phyloP scores from a whole-genome alignment of 2,113 vertebrate genomes.

The Scomber colias region DNA sequence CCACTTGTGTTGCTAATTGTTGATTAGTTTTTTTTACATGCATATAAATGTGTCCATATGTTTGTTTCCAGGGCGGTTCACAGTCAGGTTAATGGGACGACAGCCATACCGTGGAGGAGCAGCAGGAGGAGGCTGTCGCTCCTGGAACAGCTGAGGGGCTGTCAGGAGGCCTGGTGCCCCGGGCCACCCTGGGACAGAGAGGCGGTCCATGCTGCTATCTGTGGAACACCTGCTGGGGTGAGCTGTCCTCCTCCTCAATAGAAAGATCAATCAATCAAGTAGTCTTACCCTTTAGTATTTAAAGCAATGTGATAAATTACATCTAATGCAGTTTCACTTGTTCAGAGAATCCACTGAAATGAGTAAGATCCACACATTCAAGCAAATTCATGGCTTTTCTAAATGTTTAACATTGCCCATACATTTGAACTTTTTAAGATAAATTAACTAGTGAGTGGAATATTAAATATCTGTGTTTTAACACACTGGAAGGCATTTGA shows the following conservation, averaged over 20 bases:
- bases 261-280: not conserved
- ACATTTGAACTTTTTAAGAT: not conserved
- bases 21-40: not conserved
- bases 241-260: constrained; percentile 33
- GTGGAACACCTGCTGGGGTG: constrained; percentile 85
- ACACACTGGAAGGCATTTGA: not conserved
- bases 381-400: not conserved
- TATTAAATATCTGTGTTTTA: not conserved
- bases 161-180: constrained; percentile 85
- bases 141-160: constrained; percentile 81
- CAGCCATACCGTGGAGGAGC: constrained; percentile 73
- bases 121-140: constrained; percentile 63
- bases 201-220: constrained; percentile 75
- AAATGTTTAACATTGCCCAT: not conserved
- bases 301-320: not conserved
- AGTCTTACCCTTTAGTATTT: not conserved
- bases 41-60: constrained; percentile 7
- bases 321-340: not conserved
- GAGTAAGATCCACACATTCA: not conserved
- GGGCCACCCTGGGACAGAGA: constrained; percentile 67
- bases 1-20: not conserved
- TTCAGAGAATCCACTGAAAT: not conserved
- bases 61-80: constrained; percentile 61
- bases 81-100: constrained; percentile 67
- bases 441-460: not conserved